Conservation (phyloP, 2,797 vertebrate genomes). For the Australoheros facetus region DNA sequence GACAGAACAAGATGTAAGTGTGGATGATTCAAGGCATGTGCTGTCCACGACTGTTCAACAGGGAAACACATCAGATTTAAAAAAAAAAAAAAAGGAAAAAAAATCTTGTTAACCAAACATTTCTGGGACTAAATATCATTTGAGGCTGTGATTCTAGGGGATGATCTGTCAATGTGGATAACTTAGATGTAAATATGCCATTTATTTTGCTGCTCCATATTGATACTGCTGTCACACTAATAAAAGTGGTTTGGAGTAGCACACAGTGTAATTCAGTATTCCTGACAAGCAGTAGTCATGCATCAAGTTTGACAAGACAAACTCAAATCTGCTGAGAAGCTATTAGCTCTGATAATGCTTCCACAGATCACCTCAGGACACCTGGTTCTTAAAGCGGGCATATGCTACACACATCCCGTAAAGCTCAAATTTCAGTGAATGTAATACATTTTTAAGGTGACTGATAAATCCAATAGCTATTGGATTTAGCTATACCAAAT, state of each 20-base stretch:
- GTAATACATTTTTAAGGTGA: background rate
- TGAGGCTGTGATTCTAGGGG: background rate
- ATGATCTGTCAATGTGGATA: background rate
- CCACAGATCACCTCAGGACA: background rate
- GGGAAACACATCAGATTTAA: constrained; percentile 38
- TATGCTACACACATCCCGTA: background rate
- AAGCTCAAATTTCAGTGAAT: background rate
- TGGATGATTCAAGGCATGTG: constrained; percentile 73
- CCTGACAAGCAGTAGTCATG: background rate
- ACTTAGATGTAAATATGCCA: background rate
- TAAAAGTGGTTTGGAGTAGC: background rate
- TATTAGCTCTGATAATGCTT: background rate
- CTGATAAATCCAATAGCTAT: background rate
- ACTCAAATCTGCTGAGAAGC: background rate
- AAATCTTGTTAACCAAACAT: constrained; percentile 10
- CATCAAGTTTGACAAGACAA: background rate
- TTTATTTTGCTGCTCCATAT: background rate
- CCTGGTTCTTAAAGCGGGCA: background rate
- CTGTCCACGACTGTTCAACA: constrained; percentile 46
- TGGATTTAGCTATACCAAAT: background rate
- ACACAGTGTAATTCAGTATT: background rate
- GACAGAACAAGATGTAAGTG: constrained; percentile 73
- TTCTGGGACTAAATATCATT: constrained; percentile 2
- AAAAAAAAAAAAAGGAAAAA: too few relatives aligned
- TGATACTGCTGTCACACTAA: background rate